phyloP scores from a whole-genome alignment of 2,113 vertebrate genomes.

The Pachypanchax playfairii region DNA sequence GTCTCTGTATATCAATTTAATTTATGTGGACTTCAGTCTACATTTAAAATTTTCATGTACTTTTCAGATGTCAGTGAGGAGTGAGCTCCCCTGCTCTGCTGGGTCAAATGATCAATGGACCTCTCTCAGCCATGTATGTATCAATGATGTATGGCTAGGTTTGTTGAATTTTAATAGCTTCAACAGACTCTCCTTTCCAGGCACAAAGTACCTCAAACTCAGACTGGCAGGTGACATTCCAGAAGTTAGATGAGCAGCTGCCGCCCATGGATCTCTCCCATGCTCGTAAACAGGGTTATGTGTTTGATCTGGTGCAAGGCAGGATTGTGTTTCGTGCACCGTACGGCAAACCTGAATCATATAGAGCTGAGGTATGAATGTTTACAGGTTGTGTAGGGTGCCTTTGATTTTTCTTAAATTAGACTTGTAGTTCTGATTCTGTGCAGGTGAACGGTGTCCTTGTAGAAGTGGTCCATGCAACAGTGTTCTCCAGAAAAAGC shows the following conservation, averaged over 20 bases:
- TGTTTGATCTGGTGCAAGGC: conserved; percentile 35
- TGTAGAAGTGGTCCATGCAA: conserved; percentile 64
- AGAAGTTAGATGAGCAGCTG: conserved; percentile 23
- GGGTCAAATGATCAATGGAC: conserved; percentile 20
- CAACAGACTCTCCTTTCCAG: conserved; percentile 17
- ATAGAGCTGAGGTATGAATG: conserved; percentile 43
- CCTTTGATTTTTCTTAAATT: too few species aligned
- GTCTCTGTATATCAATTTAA: background rate
- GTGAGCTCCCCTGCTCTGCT: conserved; percentile 31
- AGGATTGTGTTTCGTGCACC: conserved; percentile 67
- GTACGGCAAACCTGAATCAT: conserved; percentile 59
- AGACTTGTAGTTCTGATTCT: too few species aligned
- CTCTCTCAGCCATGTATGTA: conserved; percentile 41
- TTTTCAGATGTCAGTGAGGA: conserved; percentile 62
- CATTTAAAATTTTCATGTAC: too few species aligned
- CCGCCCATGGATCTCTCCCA: conserved; percentile 43
- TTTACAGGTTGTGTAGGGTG: too few species aligned
- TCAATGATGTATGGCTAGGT: background rate
- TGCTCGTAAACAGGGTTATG: conserved; percentile 49
- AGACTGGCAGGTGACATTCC: conserved; percentile 68
- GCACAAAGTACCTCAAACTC: conserved; percentile 1
- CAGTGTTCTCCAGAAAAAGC: conserved; percentile 63
- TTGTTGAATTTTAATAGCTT: background rate
- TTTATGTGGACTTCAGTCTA: too few species aligned
- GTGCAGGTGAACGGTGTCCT: conserved; percentile 57